Evolutionary conservation across 2,113 vertebrate species (phyloP).

Genomic region (Anhinga anhinga): DNA sequence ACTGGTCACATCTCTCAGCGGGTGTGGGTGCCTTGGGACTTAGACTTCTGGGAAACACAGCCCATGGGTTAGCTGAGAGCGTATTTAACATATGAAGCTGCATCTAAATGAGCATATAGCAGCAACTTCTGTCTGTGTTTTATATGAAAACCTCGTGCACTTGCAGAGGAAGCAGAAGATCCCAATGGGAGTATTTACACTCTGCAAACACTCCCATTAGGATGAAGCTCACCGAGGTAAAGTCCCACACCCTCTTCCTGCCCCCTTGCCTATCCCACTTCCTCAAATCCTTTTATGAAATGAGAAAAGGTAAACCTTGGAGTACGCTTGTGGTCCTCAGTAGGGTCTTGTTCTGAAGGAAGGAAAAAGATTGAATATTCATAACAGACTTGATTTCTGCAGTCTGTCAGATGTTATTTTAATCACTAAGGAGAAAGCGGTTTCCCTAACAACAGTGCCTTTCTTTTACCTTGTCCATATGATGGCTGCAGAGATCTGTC

Average conservation of each 20-base stretch:
- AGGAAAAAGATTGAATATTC: background rate
- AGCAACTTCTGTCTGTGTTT: background rate
- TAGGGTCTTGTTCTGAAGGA: background rate
- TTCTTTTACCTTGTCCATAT: background rate
- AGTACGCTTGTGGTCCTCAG: background rate
- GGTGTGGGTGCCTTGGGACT: background rate
- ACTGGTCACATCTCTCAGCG: background rate
- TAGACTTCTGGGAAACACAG: background rate
- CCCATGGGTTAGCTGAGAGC: background rate
- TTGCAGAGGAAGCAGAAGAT: background rate
- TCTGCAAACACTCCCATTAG: background rate
- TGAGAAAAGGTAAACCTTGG: background rate
- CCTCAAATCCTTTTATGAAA: background rate
- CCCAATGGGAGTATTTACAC: background rate
- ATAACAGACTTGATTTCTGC: background rate
- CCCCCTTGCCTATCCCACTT: background rate
- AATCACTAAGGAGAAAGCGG: background rate
- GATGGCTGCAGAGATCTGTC: background rate
- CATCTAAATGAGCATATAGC: background rate
- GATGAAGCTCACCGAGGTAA: background rate
- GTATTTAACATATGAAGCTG: background rate
- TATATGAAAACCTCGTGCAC: background rate
- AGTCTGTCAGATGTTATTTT: background rate
- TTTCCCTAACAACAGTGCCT: background rate
- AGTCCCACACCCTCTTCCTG: background rate